These are phyloP conservation scores for Ancistrus triradiatus DNA, from an alignment of 2,113 vertebrate species.

Conservation along the genomic window DNA sequence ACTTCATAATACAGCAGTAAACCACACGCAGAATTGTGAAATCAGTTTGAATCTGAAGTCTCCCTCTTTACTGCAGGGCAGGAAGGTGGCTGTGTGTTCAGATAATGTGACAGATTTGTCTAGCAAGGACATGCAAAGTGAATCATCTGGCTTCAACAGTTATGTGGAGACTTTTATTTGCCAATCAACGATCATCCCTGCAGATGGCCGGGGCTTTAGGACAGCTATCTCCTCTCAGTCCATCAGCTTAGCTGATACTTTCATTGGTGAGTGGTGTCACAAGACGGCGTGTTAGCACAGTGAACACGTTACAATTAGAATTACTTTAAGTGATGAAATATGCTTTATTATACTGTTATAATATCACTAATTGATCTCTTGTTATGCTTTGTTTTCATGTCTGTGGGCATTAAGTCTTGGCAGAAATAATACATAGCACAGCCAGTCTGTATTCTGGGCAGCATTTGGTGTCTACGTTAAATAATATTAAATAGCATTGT, in stretches of 20 bases:
- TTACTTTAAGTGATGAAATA: too few relatives aligned
- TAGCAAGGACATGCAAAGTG: conserved; percentile 73
- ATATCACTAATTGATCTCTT: too few relatives aligned
- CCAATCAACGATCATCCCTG: conserved; percentile 94
- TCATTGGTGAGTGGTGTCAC: conserved; percentile 76
- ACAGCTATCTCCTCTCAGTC: conserved; percentile 91
- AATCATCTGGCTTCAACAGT: conserved; percentile 76
- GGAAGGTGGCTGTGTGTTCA: conserved; percentile 80
- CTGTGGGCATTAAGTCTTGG: too few relatives aligned
- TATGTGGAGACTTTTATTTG: conserved; percentile 86
- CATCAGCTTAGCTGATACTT: conserved; percentile 88
- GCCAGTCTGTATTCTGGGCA: too few relatives aligned
- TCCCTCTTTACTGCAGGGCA: conserved; percentile 62
- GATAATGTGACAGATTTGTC: conserved; percentile 95
- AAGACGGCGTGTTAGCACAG: too few relatives aligned
- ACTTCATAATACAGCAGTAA: too few relatives aligned
- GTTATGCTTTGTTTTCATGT: too few relatives aligned
- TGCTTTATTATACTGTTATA: too few relatives aligned
- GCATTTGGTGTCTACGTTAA: not conserved
- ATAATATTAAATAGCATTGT: not conserved
- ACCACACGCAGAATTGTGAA: too few relatives aligned
- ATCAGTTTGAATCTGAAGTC: too few relatives aligned
- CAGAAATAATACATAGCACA: too few relatives aligned
- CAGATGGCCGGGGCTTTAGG: conserved; percentile 88
- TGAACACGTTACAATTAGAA: too few relatives aligned